Base-by-base conservation (phyloP, 1,140 invertebrate genomes). In the Drosophila obscura region DNA sequence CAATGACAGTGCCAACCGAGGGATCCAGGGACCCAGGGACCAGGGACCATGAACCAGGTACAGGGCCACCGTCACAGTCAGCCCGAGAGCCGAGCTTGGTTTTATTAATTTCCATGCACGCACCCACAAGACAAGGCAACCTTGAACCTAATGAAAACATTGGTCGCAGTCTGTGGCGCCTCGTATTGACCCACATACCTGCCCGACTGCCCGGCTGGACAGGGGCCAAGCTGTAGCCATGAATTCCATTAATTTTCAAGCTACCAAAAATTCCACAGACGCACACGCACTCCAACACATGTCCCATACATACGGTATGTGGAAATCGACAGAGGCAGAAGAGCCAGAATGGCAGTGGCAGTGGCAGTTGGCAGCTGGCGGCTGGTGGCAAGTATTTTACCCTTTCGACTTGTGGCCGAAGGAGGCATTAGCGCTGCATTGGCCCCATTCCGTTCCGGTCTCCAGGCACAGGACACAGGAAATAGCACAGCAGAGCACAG, bases 181-280 rank as follows among this genome's bases (percentile, higher is more conserved):
- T 67, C 55, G 50, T 16, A 72, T 52, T 87, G 74, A 87, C 82
- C 74, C 82, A 85, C 78, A 82, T 75, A 81, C 67, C 16, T n/a
- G 45, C 28, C 48, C 39, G 35, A 5, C 52, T 52, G 56, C 4
- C 35, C 53, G 77, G 57, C 76, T 73, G 82, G 81, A 80, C 73
- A 66, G 64, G 49, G 82, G 59, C 65, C 82, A 87, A 78, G 82
- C 78, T 72, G 71, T 69, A 73, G 82, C 82, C 83, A 87, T 87
- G 82, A 87, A 87, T 87, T 87, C 82, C 82, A 87, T 87, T 87
- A 87, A 88, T 87, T 87, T 87, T 87, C 72, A 73, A 87, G 83
- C 82, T 87, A 83, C 82, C 79, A 88, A 73, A 69, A 85, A 82
- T 82, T 68, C 77, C 79, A 45, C 44, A 57, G 61, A 59, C 72